Evolutionary conservation across 2,797 vertebrate species (phyloP).

Genomic region (Anabacerthia variegaticeps): DNA sequence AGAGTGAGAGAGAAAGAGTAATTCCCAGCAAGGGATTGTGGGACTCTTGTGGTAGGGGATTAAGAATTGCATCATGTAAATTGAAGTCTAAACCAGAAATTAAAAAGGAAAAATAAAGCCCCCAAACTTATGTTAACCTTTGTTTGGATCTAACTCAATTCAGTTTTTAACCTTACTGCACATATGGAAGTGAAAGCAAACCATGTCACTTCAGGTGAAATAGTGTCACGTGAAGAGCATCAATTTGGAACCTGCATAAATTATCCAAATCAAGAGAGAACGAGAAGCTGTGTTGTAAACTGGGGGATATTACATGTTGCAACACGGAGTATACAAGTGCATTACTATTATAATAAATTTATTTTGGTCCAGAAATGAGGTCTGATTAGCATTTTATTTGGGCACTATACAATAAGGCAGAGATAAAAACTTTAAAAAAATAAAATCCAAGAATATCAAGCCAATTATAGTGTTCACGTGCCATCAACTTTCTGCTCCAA

Average conservation of each 20-base stretch:
- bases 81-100: constrained; percentile 49
- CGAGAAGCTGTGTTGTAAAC: constrained; percentile 51
- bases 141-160: constrained; percentile 14
- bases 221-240: constrained; percentile 33
- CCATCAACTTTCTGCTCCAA: constrained; percentile 86
- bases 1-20: not conserved
- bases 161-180: not conserved
- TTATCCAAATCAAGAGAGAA: constrained; percentile 57
- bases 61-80: constrained; percentile 19
- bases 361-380: constrained; percentile 75
- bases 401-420: constrained; percentile 79
- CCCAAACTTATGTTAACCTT: constrained; percentile 3
- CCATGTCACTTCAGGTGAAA: not conserved
- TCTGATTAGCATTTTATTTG: constrained; percentile 76
- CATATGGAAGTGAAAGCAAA: constrained; percentile 16
- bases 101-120: constrained; percentile 27
- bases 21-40: not conserved
- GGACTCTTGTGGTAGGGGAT: not conserved
- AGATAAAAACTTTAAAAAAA: constrained; percentile 61
- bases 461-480: constrained; percentile 86
- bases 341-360: constrained; percentile 59
- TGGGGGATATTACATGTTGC: constrained; percentile 42
- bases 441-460: constrained; percentile 82
- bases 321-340: constrained; percentile 49
- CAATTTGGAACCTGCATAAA: constrained; percentile 39